These are phyloP conservation scores for Pristionchus fissidentatus DNA, from an alignment of 2,888 invertebrate genomes.

Conservation along the genomic window DNA sequence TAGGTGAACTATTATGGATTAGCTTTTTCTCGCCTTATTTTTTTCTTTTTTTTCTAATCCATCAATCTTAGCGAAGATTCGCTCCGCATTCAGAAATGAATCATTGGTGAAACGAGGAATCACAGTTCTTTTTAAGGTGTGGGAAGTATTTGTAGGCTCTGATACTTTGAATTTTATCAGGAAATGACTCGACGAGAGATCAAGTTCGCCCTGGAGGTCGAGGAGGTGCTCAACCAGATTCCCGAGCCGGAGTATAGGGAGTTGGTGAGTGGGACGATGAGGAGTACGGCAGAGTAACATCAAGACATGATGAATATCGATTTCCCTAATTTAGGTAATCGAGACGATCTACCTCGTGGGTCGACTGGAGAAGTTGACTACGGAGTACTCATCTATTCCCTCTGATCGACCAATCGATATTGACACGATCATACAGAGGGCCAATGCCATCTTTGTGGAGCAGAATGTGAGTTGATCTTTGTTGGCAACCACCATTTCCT, in stretches of 20 bases:
- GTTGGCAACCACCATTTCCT: slow-evolving; percentile 5
- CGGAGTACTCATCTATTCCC: slow-evolving; percentile 62
- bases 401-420: slow-evolving; percentile 79
- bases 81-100: too few relatives aligned
- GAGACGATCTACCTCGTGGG: slow-evolving; percentile 96
- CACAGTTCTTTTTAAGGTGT: background rate
- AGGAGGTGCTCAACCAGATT: slow-evolving; percentile 94
- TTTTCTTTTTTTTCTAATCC: too few relatives aligned
- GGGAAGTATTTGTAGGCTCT: background rate
- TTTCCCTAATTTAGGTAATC: slow-evolving; percentile 81
- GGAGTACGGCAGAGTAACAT: background rate
- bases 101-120: too few relatives aligned
- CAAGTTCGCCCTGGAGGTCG: slow-evolving; percentile 97
- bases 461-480: slow-evolving; percentile 85
- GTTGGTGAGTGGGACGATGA: slow-evolving; percentile 54
- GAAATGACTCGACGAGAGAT: slow-evolving; percentile 97
- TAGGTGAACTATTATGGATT: too few relatives aligned
- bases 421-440: slow-evolving; percentile 92
- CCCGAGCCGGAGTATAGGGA: slow-evolving; percentile 95
- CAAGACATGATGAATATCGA: slow-evolving; percentile 33
- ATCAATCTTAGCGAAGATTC: too few relatives aligned
- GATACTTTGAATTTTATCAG: too few relatives aligned
- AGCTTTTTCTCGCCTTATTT: too few relatives aligned
- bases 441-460: slow-evolving; percentile 92
- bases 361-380: slow-evolving; percentile 80